A percentile compares a stretch with the other conserved stretches of the same genome.
Conservation (phyloP, 1,140 invertebrate genomes). For the Leptopilina boulardi region DNA sequence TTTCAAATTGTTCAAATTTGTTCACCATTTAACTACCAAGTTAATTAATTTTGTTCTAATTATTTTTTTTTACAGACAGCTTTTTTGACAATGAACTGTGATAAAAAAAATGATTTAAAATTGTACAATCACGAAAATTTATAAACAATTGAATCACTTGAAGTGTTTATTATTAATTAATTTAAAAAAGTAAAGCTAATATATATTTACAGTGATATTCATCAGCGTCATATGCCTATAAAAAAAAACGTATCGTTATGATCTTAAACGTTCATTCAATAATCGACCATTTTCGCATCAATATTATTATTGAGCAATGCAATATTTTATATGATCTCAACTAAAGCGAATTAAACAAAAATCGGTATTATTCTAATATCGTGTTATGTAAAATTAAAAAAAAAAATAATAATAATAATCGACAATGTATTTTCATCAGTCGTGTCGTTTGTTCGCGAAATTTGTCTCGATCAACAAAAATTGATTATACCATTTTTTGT, state of each 20-base stretch:
- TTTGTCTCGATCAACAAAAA: not conserved
- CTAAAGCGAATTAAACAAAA: not conserved
- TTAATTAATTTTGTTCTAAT: too few species aligned
- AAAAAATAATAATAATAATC: too few species aligned
- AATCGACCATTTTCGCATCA: not conserved
- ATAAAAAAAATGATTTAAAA: not conserved
- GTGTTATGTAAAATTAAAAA: not conserved
- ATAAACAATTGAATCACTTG: not conserved
- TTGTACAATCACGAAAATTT: not conserved
- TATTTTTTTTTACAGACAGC: too few species aligned
- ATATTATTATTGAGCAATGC: constrained; percentile 17
- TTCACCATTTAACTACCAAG: too few species aligned
- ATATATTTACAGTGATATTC: constrained; percentile 22
- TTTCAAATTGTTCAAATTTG: too few species aligned
- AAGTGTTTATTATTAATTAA: constrained; percentile 13
- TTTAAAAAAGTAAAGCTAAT: constrained; percentile 9
- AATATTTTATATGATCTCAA: not conserved
- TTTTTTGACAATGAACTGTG: too few species aligned
- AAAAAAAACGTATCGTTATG: not conserved
- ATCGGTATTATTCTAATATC: constrained; percentile 3
- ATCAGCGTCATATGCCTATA: not conserved
- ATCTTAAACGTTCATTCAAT: constrained; percentile 6
- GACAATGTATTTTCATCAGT: constrained; percentile 1
- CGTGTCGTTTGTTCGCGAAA: not conserved
- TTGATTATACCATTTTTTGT: not conserved